phyloP scores from a whole-genome alignment of 2,113 vertebrate genomes.

The Osmerus eperlanus region DNA sequence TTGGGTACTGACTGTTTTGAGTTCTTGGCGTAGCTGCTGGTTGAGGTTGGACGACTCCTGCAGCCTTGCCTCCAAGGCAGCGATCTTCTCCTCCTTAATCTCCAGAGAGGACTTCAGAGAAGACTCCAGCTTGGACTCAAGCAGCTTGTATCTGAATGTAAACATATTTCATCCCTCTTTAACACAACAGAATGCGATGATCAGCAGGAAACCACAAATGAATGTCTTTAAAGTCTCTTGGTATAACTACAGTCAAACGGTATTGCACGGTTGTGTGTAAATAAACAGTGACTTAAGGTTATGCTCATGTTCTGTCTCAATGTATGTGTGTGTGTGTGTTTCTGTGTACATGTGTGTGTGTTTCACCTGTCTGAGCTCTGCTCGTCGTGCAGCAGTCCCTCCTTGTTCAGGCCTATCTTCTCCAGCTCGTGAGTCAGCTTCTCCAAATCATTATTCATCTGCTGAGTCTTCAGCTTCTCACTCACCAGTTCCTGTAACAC shows the following conservation, averaged over 20 bases:
- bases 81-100: conserved; percentile 99
- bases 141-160: conserved; percentile 83
- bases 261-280: too few species aligned
- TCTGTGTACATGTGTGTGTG: neutral
- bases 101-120: conserved; percentile 93
- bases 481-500: conserved; percentile 86
- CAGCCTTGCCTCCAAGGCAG: conserved; percentile 92
- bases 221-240: too few species aligned
- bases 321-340: neutral
- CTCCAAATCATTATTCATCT: conserved; percentile 96
- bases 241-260: too few species aligned
- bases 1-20: conserved; percentile 86
- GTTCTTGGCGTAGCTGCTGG: conserved; percentile 94
- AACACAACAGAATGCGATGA: neutral
- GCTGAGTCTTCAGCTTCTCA: conserved; percentile 92
- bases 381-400: conserved; percentile 88
- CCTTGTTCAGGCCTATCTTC: conserved; percentile 97
- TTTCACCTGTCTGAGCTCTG: conserved; percentile 87
- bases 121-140: conserved; percentile 94
- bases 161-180: conserved; percentile 21
- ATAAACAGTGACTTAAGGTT: too few species aligned
- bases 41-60: conserved; percentile 98
- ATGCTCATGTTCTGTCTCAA: neutral
- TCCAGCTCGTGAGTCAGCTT: conserved; percentile 95
- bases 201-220: neutral